Conservation (phyloP, 2,797 vertebrate species). For the Falco columbarius region DNA sequence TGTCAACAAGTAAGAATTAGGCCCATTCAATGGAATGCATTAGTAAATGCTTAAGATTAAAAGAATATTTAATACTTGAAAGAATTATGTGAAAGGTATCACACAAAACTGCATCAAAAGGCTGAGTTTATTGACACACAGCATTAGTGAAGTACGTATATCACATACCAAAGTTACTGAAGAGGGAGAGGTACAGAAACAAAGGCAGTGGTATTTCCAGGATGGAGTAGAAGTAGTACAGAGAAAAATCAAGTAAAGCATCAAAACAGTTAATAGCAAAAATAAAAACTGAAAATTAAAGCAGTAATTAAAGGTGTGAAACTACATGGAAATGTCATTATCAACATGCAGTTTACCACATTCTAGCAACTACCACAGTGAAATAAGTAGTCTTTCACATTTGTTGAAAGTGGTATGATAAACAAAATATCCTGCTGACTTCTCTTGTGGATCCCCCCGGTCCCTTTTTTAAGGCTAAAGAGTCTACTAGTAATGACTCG, state of each 20-base stretch:
- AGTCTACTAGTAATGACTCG: neutral
- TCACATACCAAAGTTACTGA: slow-evolving; percentile 51
- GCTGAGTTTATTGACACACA: neutral
- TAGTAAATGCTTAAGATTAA: slow-evolving; percentile 3
- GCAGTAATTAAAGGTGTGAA: neutral
- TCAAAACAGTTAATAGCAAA: slow-evolving; percentile 39
- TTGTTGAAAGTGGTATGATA: neutral
- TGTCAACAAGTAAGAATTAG: neutral
- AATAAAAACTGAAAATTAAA: slow-evolving; percentile 22
- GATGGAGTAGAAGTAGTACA: neutral
- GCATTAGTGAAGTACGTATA: slow-evolving; percentile 58
- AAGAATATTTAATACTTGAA: neutral
- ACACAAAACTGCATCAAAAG: neutral
- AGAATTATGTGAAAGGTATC: neutral
- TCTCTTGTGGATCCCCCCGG: neutral
- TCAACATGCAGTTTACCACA: neutral
- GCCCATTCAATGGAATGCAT: neutral
- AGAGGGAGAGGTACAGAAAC: slow-evolving; percentile 1
- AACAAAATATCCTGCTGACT: neutral
- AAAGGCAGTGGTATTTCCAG: slow-evolving; percentile 39
- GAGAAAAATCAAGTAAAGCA: slow-evolving; percentile 4
- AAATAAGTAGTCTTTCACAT: neutral
- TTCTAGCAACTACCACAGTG: neutral
- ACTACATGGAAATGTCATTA: neutral
- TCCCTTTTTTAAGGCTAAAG: neutral